Evolutionary conservation across 2,888 invertebrate species (phyloP).

Genomic region (Oegoconia quadripuncta): DNA sequence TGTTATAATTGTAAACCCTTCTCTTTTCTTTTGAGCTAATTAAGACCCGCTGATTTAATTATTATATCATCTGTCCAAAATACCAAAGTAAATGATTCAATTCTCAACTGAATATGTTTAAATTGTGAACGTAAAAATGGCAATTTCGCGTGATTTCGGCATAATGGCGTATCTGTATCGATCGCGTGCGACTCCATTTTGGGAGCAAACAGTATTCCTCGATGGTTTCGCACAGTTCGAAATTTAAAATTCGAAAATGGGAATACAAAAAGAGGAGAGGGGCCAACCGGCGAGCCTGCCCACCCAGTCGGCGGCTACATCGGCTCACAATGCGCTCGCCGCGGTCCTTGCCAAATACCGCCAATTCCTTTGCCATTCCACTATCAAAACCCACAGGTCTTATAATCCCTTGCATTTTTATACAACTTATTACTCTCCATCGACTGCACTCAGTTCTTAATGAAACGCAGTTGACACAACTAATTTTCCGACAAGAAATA

Average conservation of each 20-base stretch:
- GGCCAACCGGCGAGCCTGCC: slow-evolving; percentile 62
- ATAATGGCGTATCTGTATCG: slow-evolving; percentile 31
- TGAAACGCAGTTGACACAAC: slow-evolving; percentile 23
- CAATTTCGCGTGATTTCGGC: slow-evolving; percentile 32
- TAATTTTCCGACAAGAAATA: slow-evolving; percentile 68
- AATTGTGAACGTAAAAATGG: no score
- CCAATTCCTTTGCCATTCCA: slow-evolving; percentile 67
- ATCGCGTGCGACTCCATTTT: slow-evolving; percentile 36
- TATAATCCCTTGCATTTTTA: slow-evolving; percentile 33
- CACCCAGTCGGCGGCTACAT: slow-evolving; percentile 64
- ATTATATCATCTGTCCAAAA: slow-evolving; percentile 47
- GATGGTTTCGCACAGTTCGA: slow-evolving; percentile 46
- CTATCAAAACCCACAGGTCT: slow-evolving; percentile 46
- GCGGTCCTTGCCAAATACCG: slow-evolving; percentile 74
- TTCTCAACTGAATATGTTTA: no score
- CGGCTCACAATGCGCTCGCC: slow-evolving; percentile 55
- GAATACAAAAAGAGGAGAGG: slow-evolving; percentile 57
- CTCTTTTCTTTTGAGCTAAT: slow-evolving; percentile 55
- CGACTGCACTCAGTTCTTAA: slow-evolving; percentile 2
- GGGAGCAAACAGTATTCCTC: slow-evolving; percentile 26
- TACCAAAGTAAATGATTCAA: slow-evolving; percentile 25
- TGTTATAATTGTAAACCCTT: slow-evolving; percentile 72
- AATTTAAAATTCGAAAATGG: slow-evolving; percentile 57
- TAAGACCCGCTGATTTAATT: slow-evolving; percentile 47
- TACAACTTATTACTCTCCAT: slow-evolving; percentile 37